Evolutionary conservation across 2,888 invertebrate genomes (phyloP).

Genomic region (Heterodera filipjevi): DNA sequence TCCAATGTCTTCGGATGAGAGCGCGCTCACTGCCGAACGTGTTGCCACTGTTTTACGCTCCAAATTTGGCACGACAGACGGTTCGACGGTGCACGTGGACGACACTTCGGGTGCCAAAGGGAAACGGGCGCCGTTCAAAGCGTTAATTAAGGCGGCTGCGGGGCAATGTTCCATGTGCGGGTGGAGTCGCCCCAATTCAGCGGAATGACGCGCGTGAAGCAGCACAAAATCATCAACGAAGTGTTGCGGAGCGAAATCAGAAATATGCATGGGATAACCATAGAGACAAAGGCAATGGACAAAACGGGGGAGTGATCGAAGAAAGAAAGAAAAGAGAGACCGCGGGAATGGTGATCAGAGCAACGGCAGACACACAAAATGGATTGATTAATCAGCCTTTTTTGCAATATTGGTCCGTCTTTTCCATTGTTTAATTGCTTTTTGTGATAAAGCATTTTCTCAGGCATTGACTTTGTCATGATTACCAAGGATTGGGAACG

Average conservation of each 20-base stretch:
- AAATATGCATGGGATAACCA: conserved; percentile 81
- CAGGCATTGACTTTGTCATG: too few relatives aligned
- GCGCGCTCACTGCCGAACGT: conserved; percentile 36
- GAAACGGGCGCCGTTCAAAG: not conserved
- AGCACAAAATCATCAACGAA: conserved; percentile 58
- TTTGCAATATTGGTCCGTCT: too few relatives aligned
- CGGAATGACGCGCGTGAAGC: conserved; percentile 66
- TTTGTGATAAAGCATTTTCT: too few relatives aligned
- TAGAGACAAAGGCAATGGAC: conserved; percentile 72
- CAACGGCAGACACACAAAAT: too few relatives aligned
- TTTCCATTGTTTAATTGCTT: too few relatives aligned
- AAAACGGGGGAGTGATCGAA: not conserved
- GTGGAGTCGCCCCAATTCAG: conserved; percentile 67
- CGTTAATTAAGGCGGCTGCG: conserved; percentile 68
- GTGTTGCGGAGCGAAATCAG: conserved; percentile 77
- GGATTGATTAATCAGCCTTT: too few relatives aligned
- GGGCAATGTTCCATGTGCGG: conserved; percentile 67
- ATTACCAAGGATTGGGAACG: too few relatives aligned
- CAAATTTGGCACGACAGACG: conserved; percentile 60
- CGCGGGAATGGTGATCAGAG: not conserved
- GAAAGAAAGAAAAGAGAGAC: not conserved
- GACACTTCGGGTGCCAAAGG: conserved; percentile 65
- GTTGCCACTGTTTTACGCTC: conserved; percentile 53
- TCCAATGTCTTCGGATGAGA: not conserved
- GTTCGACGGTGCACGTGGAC: conserved; percentile 56